Percentiles rank a stretch among this genome's conserved stretches.
phyloP scores from a whole-genome alignment of 2,797 vertebrate species.

The Limosa lapponica region DNA sequence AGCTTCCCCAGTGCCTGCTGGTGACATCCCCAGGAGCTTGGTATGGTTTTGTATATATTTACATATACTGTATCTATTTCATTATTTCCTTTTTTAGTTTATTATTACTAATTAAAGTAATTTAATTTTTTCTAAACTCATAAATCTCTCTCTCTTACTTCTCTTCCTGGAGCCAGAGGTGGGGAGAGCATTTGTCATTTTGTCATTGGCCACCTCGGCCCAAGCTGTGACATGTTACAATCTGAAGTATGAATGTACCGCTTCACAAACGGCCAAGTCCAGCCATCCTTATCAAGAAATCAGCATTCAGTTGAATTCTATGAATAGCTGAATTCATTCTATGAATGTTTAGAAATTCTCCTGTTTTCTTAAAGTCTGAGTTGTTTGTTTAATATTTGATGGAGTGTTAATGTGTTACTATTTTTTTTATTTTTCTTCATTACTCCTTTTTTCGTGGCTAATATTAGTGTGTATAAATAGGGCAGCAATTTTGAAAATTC shows the following conservation, averaged over 20 bases:
- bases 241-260: background rate
- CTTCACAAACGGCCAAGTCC: background rate
- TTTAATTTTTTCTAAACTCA: too few relatives aligned
- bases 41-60: too few relatives aligned
- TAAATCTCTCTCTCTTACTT: too few relatives aligned
- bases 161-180: too few relatives aligned
- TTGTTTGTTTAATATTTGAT: background rate
- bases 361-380: background rate
- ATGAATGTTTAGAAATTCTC: background rate
- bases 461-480: background rate
- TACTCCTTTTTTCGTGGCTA: accelerated
- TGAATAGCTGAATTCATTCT: too few relatives aligned
- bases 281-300: background rate
- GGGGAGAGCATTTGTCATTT: too few relatives aligned
- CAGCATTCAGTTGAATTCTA: background rate
- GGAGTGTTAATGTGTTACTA: background rate
- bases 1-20: too few relatives aligned
- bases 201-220: too few relatives aligned
- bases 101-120: too few relatives aligned
- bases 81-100: too few relatives aligned
- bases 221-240: background rate
- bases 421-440: background rate
- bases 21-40: too few relatives aligned
- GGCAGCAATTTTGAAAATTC: background rate
- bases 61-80: too few relatives aligned